Evolutionary conservation across 2,888 invertebrate genomes (phyloP).

Genomic region (Drosophila crucigera): DNA sequence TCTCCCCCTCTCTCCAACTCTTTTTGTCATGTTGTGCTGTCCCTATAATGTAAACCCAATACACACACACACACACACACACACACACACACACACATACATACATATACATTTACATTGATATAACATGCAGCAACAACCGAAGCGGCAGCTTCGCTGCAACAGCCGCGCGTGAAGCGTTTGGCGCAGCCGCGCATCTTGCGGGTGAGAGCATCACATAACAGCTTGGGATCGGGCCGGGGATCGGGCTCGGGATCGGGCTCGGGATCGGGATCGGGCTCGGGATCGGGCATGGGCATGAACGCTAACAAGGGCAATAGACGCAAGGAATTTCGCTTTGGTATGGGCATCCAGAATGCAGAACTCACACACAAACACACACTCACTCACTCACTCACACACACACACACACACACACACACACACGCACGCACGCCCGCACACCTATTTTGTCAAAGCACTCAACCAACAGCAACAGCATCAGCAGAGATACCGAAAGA

Average conservation of each 20-base stretch:
- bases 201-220: slow-evolving; percentile 87
- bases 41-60: neutral
- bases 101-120: slow-evolving; percentile 2
- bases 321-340: slow-evolving; percentile 86
- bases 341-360: slow-evolving; percentile 86
- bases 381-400: neutral
- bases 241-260: slow-evolving; percentile 78
- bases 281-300: slow-evolving; percentile 87
- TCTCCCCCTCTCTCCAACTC: slow-evolving; percentile 2
- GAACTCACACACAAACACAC: slow-evolving; percentile 8
- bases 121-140: slow-evolving; percentile 38
- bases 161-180: slow-evolving; percentile 84
- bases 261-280: slow-evolving; percentile 51
- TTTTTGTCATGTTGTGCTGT: slow-evolving; percentile 26
- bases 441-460: neutral
- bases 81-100: no score
- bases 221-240: slow-evolving; percentile 72
- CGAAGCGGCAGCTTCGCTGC: slow-evolving; percentile 44
- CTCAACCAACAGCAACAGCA: neutral
- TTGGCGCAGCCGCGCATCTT: slow-evolving; percentile 87
- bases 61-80: neutral
- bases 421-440: neutral
- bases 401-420: neutral
- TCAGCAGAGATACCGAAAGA: neutral
- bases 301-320: slow-evolving; percentile 47